Conservation (phyloP, 92 coral and sea anemone species). For the Blastomussa wellsi region DNA sequence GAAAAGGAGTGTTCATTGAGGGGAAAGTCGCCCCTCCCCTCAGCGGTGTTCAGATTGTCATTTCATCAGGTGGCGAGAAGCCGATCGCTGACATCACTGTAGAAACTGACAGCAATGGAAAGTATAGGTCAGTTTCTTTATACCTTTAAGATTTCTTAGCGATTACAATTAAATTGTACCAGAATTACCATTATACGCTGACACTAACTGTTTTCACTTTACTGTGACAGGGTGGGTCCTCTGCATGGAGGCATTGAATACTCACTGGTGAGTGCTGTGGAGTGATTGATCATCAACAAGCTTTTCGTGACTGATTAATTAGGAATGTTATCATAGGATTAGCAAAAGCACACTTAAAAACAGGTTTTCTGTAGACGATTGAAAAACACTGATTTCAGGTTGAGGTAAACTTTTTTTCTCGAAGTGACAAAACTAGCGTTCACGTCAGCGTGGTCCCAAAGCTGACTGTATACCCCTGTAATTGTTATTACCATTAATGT, state of each 20-base stretch:
- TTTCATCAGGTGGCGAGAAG: constrained; percentile 58
- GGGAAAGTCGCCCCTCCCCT: constrained; percentile 91
- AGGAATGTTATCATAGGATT: too few relatives aligned
- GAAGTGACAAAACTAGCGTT: too few relatives aligned
- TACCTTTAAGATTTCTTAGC: not conserved
- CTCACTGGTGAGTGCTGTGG: constrained; percentile 68
- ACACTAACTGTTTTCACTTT: not conserved
- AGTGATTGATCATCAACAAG: not conserved
- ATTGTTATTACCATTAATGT: too few relatives aligned
- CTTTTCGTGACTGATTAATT: not conserved
- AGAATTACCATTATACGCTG: not conserved
- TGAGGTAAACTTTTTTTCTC: too few relatives aligned
- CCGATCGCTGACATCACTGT: constrained; percentile 56
- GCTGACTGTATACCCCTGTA: too few relatives aligned
- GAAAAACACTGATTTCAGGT: too few relatives aligned
- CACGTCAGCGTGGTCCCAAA: too few relatives aligned
- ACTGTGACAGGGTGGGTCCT: constrained; percentile 87
- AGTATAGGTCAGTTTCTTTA: constrained; percentile 68
- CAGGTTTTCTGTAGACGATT: too few relatives aligned
- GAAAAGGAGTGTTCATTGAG: constrained; percentile 86
- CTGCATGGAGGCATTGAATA: constrained; percentile 88
- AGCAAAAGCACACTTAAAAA: too few relatives aligned
- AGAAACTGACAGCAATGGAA: constrained; percentile 77
- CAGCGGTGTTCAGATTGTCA: constrained; percentile 82
- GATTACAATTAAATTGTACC: not conserved